Evolutionary conservation across 2,888 invertebrate species (phyloP), one percentile per base, ranked within the genome.

Genomic region (Lycophotia porphyrea): DNA sequence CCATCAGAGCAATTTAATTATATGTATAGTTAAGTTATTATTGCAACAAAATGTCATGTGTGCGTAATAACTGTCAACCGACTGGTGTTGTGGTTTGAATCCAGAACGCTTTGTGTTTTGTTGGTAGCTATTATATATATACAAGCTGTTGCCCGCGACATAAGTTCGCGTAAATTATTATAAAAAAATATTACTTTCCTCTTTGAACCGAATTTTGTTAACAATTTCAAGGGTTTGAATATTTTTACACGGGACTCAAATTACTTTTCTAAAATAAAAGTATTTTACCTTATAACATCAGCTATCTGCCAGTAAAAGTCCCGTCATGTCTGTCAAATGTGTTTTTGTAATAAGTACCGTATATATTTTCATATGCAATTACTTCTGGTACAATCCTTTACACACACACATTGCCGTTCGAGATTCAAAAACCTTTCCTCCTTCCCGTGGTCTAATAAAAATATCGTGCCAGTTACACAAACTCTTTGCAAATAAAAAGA

Each of bases 31-130:
- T 39, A 42, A 11, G 76, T 47, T 78, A 67, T 66, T 34, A 84
- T 71, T 67, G 31, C 66, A 67, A 27, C 67, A 36, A 66, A 71
- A 63, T 64, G 71, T 63, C 71, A 47, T 63, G 39, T 47, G 15
- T 47, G 13, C 44, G 60, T 71, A 80, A 80, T 80, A 83, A 70
- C 60, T 67, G 84, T 70, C 80, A 47, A n/a, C 36, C n/a, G 24
- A 13, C 2, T n/a, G 4, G 34, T 13, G 5, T 39, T 80, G 80
- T 24, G 84, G 80, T 80, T 78, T 34, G 9, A 24, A 44, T n/a
- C 11, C 31, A 15, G 74, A 34, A 15, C 39, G 24, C 15, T 0
- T 27, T 34, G 21, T 24, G 36, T 66, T 78, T 75, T 47, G 27
- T 39, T 65, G 39, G 39, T 42, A 42, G 27, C 47, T 71, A 13